Evolutionary conservation across 2,888 invertebrate genomes (phyloP).

Genomic region (Pammene fasciana): DNA sequence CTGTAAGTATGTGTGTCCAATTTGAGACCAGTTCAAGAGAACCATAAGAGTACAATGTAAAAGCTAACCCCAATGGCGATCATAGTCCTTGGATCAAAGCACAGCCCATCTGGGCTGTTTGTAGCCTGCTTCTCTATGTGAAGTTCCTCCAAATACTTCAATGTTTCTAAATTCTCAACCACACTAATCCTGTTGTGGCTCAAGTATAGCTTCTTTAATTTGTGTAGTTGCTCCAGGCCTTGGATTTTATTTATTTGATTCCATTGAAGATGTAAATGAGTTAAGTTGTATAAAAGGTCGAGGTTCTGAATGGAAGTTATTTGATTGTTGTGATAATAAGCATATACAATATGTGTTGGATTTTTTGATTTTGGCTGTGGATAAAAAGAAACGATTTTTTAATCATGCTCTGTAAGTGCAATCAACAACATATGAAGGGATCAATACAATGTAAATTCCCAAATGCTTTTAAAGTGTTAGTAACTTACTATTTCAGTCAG

Average conservation of each 20-base stretch:
- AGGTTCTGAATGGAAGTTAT: slow-evolving; percentile 90
- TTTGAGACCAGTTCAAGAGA: no score
- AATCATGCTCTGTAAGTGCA: neutral
- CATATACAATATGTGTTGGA: slow-evolving; percentile 79
- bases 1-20: no score
- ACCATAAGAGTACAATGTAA: neutral
- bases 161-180: slow-evolving; percentile 86
- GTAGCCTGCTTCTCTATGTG: slow-evolving; percentile 87
- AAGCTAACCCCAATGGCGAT: slow-evolving; percentile 81
- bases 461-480: no score
- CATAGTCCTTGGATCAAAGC: slow-evolving; percentile 86
- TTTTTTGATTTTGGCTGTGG: slow-evolving; percentile 67
- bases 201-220: slow-evolving; percentile 90
- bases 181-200: slow-evolving; percentile 87
- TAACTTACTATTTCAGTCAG: slow-evolving; percentile 82
- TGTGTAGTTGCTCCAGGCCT: slow-evolving; percentile 84
- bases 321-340: slow-evolving; percentile 92
- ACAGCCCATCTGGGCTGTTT: slow-evolving; percentile 81
- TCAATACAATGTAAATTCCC: neutral
- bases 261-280: slow-evolving; percentile 89
- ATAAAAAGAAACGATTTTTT: neutral
- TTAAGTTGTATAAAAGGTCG: slow-evolving; percentile 84
- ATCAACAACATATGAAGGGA: neutral
- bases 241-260: slow-evolving; percentile 89
- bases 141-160: slow-evolving; percentile 85